Conservation (phyloP, 2,888 invertebrate genomes). For the Gastracanthus pulcherrimus region DNA sequence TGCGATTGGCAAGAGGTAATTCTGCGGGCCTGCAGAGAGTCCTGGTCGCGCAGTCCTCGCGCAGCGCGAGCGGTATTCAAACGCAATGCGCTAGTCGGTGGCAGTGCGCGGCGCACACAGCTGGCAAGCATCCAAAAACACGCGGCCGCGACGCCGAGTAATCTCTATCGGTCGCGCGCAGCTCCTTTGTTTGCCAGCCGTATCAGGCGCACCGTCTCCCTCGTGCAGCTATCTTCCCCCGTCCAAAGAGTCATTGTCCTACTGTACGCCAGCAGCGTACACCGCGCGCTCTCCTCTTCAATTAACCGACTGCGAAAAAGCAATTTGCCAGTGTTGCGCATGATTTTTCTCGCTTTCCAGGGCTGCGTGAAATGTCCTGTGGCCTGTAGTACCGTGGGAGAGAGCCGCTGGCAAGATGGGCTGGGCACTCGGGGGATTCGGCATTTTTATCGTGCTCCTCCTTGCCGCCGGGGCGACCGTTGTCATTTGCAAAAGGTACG, state of each 20-base stretch:
- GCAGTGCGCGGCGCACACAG: no score
- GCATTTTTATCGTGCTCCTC: conserved; percentile 67
- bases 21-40: not conserved
- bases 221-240: not conserved
- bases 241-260: not conserved
- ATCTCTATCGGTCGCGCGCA: not conserved
- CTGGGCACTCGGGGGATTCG: conserved; percentile 71
- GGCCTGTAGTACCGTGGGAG: no score
- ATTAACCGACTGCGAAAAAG: no score
- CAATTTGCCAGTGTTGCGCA: no score
- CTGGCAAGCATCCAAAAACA: conserved; percentile 35
- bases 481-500: conserved; percentile 71
- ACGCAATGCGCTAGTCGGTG: conserved; percentile 38
- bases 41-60: not conserved
- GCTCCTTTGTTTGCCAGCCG: conserved; percentile 3
- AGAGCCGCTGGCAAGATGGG: conserved; percentile 62
- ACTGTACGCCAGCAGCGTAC: no score
- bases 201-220: no score
- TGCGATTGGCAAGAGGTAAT: conserved; percentile 19
- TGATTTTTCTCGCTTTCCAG: no score
- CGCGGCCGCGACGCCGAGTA: conserved; percentile 5
- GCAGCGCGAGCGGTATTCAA: conserved; percentile 17
- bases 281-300: no score
- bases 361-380: no score
- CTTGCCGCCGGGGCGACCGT: conserved; percentile 68